Percentiles rank a stretch among this genome's conserved stretches.
Evolutionary conservation across 2,888 invertebrate genomes (phyloP).

Genomic region (Nowickia ferox): DNA sequence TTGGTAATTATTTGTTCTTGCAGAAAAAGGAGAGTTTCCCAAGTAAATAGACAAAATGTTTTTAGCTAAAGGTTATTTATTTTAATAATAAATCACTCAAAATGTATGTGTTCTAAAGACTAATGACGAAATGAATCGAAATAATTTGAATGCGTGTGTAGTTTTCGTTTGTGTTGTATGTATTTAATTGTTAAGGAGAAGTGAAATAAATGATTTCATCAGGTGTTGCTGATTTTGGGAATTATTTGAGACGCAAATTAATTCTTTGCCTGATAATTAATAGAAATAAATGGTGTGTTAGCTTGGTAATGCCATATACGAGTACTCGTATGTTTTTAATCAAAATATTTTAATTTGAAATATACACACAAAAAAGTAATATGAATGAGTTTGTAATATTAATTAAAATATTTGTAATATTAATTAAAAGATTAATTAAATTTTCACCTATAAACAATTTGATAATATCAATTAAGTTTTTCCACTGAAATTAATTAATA

Average conservation of each 20-base stretch:
- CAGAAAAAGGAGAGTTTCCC: background rate
- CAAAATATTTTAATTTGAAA: no score
- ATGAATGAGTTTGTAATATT: no score
- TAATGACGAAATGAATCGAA: background rate
- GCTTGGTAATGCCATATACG: background rate
- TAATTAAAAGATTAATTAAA: no score
- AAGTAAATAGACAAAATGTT: background rate
- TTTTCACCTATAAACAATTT: no score
- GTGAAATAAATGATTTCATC: constrained; percentile 6
- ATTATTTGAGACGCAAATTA: background rate
- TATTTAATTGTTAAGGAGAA: constrained; percentile 15
- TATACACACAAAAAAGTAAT: no score
- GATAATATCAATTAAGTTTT: no score
- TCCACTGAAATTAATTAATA: no score
- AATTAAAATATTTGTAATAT: no score
- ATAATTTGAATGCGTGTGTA: background rate
- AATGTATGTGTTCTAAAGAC: background rate
- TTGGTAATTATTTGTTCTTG: constrained; percentile 15
- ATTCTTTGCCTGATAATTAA: background rate
- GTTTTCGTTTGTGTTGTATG: background rate
- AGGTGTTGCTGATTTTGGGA: background rate
- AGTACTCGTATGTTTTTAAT: no score
- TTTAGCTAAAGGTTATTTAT: background rate
- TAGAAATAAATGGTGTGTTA: constrained; percentile 15
- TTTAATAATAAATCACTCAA: background rate